A percentile compares a stretch with the other conserved stretches of the same genome.
phyloP scores from a whole-genome alignment of 1,140 invertebrate species.

The Drosophila tropicalis region DNA sequence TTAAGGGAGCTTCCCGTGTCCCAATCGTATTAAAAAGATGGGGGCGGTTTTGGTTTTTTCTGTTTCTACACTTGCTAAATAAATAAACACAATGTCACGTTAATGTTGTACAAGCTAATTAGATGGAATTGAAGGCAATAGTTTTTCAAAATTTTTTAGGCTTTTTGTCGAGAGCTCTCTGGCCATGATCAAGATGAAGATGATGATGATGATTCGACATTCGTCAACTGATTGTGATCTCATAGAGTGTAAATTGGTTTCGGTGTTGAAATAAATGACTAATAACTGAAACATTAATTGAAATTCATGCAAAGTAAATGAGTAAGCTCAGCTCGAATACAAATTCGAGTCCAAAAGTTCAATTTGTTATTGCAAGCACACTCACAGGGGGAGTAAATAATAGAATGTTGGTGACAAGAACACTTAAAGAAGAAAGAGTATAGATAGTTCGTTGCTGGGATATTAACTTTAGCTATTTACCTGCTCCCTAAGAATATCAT shows the following conservation, averaged over 20 bases:
- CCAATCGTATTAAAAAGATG: slow-evolving; percentile 23
- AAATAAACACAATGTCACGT: slow-evolving; percentile 77
- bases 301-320: slow-evolving; percentile 48
- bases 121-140: slow-evolving; percentile 42
- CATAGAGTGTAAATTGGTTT: slow-evolving; percentile 71
- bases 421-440: too few relatives aligned
- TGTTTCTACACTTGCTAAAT: slow-evolving; percentile 52
- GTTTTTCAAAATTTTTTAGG: slow-evolving; percentile 19
- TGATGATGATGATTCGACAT: slow-evolving; percentile 24
- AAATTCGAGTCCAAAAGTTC: slow-evolving; percentile 32
- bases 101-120: slow-evolving; percentile 72
- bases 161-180: not conserved
- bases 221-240: slow-evolving; percentile 55
- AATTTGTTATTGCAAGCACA: slow-evolving; percentile 12
- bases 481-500: not conserved
- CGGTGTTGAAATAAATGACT: slow-evolving; percentile 63
- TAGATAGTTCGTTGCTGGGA: too few relatives aligned
- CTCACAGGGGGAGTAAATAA: not conserved
- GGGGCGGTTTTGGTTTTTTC: slow-evolving; percentile 40
- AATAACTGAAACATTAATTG: slow-evolving; percentile 64
- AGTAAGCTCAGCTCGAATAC: slow-evolving; percentile 42
- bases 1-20: slow-evolving; percentile 53
- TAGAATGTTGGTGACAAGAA: too few relatives aligned
- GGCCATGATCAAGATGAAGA: slow-evolving; percentile 20
- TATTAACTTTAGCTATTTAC: not conserved